A percentile compares a stretch with the other conserved stretches of the same genome.
These are phyloP conservation scores for Scolopax bukidnonensis DNA, from an alignment of 2,797 vertebrate species.

Conservation along the genomic window DNA sequence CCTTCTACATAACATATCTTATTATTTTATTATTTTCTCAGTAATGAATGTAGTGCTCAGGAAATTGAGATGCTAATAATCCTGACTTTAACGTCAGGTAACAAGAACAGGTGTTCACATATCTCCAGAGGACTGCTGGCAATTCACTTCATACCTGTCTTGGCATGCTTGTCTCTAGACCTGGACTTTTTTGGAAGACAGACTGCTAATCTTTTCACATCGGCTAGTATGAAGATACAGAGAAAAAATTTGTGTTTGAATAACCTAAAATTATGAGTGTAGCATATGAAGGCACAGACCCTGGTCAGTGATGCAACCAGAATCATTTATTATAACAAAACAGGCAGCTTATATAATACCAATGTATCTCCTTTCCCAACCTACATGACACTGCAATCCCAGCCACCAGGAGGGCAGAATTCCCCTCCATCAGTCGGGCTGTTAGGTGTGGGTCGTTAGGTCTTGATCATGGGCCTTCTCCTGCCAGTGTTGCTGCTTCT, in stretches of 20 bases:
- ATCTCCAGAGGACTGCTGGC: neutral
- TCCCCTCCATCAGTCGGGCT: no score
- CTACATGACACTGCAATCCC: no score
- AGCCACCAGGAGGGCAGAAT: no score
- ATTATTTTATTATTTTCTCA: neutral
- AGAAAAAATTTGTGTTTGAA: neutral
- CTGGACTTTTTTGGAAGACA: neutral
- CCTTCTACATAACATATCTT: neutral
- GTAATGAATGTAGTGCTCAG: neutral
- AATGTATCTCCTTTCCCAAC: no score
- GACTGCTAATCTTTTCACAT: neutral
- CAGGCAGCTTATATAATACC: no score
- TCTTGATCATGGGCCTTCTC: no score
- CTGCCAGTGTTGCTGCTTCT: no score
- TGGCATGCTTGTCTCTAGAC: neutral
- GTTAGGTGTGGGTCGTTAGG: no score
- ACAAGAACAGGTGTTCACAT: neutral
- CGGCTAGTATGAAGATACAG: neutral
- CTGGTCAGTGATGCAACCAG: no score
- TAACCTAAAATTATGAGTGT: neutral
- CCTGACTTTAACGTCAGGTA: neutral
- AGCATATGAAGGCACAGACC: no score
- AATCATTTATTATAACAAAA: no score
- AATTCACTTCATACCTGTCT: neutral
- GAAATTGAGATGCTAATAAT: neutral